Evolutionary conservation across 2,888 invertebrate species (phyloP), one percentile per base, ranked within the genome.

Genomic region (Cetonia aurata): DNA sequence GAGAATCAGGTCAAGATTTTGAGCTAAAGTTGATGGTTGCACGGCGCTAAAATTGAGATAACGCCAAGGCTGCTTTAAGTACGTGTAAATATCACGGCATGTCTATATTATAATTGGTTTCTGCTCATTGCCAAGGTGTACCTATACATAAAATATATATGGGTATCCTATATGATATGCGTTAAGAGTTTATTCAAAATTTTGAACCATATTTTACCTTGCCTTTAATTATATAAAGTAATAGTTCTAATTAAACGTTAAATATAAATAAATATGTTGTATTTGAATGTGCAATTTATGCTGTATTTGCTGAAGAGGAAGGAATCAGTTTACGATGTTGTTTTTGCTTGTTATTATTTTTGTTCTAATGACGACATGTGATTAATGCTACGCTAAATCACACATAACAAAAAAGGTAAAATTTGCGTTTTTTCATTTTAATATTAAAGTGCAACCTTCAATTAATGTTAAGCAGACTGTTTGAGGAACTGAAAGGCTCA

Each of bases 1-100:
- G 37, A 37, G 37, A 65, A 65, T 41, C 62, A 65, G 62, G 62
- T 65, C 62, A 65, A 65, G 62, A 65, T 65, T 65, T 62, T 65
- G 50, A 65, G 52, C 37, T 65, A 52, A 65, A 65, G 62, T 65
- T 65, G 62, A 65, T 50, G 62, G 62, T 65, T 65, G 50, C 50
- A 33, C 17, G 62, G 62, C 62, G 62, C 62, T 65, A 41, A 65
- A 50, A 33, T 37, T 50, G 37, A 50, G 62, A 65, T 65, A 65
- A 65, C 62, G 62, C 17, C 52, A 65, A 65, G 62, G 62, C 10
- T 41, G 15, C 31, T 0, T 41, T 52, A 15, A 37, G 19, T 25
- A 25, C 19, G 19, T n/a, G 48, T 65, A 65, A 37, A 52, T 65
- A 65, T 12, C 37, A 50, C 50, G 17, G 13, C 15, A 50, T 65